Base-by-base conservation (phyloP, 2,797 vertebrate genomes). In the Acanthopagrus latus region DNA sequence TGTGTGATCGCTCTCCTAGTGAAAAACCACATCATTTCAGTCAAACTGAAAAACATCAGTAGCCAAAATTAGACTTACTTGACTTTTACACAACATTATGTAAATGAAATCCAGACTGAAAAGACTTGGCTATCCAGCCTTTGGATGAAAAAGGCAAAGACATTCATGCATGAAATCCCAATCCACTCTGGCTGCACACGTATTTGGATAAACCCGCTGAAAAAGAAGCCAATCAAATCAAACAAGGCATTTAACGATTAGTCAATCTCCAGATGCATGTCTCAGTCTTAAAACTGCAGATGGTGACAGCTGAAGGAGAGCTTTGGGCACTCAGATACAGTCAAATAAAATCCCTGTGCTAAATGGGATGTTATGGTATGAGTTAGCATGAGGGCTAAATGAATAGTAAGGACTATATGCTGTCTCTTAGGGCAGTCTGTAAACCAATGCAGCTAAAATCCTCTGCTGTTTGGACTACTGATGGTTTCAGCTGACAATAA, bases 191-290 rank as follows among this genome's bases (percentile, higher is more conserved):
- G 60, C 57, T 65, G 47, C 25, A 75, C 23, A n/a, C 18, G 52
- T 78, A 23, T 74, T 80, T 85, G 64, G 80, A 86, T 66, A 85
- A 81, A 69, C 62, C 64, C 52, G 38, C 20, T 82, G 79, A 16
- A 23, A 80, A 72, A 21, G 58, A 82, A 71, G 74, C 74, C 82
- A 86, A 66, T 82, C 66, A 87, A 83, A 87, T 82, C 71, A 88
- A 88, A 88, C 41, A 72, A 69, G 56, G 52, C 73, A 69, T 89
- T 83, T 29, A 75, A 67, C 66, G 46, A 78, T 83, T 60, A 69
- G 44, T 74, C 55, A 17, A 47, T 78, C 51, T 80, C 33, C 38
- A 64, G 56, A 29, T 8, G n/a, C 3, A 38, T 44, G 47, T 58
- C 66, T 69, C 7, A 25, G 65, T 65, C 33, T 51, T 59, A 7